Conservation (phyloP, 2,113 vertebrate genomes). For the Nycticryphes semicollaris region DNA sequence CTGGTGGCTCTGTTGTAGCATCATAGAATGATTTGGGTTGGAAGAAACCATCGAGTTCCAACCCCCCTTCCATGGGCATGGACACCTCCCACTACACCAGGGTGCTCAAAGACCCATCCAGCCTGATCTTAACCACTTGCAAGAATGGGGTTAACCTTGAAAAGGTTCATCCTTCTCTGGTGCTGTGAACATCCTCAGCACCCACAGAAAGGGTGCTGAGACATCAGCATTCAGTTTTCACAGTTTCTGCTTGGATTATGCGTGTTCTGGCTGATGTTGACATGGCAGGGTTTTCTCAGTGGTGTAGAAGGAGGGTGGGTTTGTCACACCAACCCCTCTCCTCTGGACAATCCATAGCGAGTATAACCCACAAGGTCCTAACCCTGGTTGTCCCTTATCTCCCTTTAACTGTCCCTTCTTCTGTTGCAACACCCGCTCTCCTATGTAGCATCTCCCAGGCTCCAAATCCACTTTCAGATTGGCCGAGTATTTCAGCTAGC, state of each 20-base stretch:
- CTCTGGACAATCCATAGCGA: background rate
- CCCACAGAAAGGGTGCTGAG: background rate
- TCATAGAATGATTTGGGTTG: no score
- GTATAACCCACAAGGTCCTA: background rate
- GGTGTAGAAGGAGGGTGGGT: background rate
- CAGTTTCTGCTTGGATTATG: background rate
- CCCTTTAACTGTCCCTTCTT: background rate
- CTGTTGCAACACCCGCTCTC: background rate
- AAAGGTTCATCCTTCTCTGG: background rate
- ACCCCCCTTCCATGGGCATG: no score
- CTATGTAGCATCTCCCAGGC: background rate
- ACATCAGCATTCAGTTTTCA: background rate
- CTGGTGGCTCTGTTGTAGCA: background rate
- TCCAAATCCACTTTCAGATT: background rate
- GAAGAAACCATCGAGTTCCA: no score
- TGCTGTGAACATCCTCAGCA: background rate
- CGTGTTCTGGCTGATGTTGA: background rate
- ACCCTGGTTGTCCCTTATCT: background rate
- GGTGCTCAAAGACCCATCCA: no score
- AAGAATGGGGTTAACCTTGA: background rate
- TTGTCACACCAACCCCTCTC: background rate
- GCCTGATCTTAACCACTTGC: no score
- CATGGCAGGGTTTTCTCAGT: background rate
- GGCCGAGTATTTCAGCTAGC: background rate
- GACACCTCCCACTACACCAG: no score